Evolutionary conservation across 1,140 invertebrate species (phyloP), one percentile per base, ranked within the genome.

Genomic region (Nasonia longicornis): DNA sequence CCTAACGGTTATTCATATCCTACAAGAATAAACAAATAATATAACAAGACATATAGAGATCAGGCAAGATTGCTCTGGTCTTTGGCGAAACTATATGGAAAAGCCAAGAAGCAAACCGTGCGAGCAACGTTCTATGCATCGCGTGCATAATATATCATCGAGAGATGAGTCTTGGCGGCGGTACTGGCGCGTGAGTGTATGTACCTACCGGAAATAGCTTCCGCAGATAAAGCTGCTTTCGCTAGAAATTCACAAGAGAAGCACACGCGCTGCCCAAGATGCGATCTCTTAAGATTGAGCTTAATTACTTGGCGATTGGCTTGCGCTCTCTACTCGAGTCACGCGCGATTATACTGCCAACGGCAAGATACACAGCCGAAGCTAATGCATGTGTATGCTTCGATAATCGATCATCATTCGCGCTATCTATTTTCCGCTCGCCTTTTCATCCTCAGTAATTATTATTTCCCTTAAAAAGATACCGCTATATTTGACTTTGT

Each of bases 1-100:
- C 22, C 3, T 75, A 80, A 80, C 79, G 79, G 79, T 80, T 75
- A 75, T 75, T 80, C 72, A 75, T 80, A 74, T 73, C 35, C 3
- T 42, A 66, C 58, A 52, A 14, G 72, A 75, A 69, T 69, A 75
- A 80, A 80, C 72, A 75, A 80, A 38, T 80, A 76, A 80, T 67
- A 29, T 31, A 76, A 70, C 42, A 70, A 45, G 71, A 80, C 63
- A 35, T 42, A 38, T 42, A 38, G 3, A 58, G 52, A 70, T 80
- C 71, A 8, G 64, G 52, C 42, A 70, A 58, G 58, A 80, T 75
- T 73, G 10, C 6, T 26, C n/a, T 26, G 45, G 16, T 70, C 45
- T 76, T 63, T 29, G 4, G 42, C 16, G 22, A 69, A 80, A 69
- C 42, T 67, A 75, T 67, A 75, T 42, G 72, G 38, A 38, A 76